Conservation (phyloP, 37 sponge, comb jelly and placozoan genomes). For the Oscarella lobularis region DNA sequence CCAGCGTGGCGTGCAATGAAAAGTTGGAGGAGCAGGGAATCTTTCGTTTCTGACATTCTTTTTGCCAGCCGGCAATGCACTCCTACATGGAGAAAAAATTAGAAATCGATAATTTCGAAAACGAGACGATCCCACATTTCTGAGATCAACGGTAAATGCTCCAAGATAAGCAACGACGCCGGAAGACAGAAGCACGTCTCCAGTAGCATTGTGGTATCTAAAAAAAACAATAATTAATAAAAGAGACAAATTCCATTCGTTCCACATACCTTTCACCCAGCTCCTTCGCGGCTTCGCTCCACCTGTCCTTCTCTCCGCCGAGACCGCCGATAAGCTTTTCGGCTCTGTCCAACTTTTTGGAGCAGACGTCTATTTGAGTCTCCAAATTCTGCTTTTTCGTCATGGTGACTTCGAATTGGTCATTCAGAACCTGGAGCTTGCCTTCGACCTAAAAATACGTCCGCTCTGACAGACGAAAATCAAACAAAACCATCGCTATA, state of each 20-base stretch:
- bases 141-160: slow-evolving; percentile 92
- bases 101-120: background rate
- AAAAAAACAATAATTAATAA: slow-evolving; percentile 7
- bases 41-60: slow-evolving; percentile 55
- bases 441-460: slow-evolving; percentile 41
- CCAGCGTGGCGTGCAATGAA: slow-evolving; percentile 75
- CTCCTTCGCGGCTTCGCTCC: slow-evolving; percentile 79
- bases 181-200: slow-evolving; percentile 89
- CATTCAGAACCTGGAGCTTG: slow-evolving; percentile 79
- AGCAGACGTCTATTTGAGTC: slow-evolving; percentile 76
- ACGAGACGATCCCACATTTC: slow-evolving; percentile 22
- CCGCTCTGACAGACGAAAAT: background rate
- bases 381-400: slow-evolving; percentile 67
- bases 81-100: slow-evolving; percentile 11
- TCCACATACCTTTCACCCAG: slow-evolving; percentile 43
- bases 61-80: slow-evolving; percentile 70
- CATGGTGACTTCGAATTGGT: slow-evolving; percentile 71
- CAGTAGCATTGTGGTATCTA: slow-evolving; percentile 72
- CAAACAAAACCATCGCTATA: slow-evolving; percentile 5
- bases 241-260: background rate
- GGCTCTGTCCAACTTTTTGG: slow-evolving; percentile 89
- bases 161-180: slow-evolving; percentile 97
- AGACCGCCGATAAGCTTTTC: slow-evolving; percentile 95
- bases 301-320: slow-evolving; percentile 95
- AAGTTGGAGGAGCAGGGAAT: slow-evolving; percentile 66